Evolutionary conservation across 2,113 vertebrate species (phyloP), one percentile per base, ranked within the genome.

Genomic region (Syngnathus typhle): DNA sequence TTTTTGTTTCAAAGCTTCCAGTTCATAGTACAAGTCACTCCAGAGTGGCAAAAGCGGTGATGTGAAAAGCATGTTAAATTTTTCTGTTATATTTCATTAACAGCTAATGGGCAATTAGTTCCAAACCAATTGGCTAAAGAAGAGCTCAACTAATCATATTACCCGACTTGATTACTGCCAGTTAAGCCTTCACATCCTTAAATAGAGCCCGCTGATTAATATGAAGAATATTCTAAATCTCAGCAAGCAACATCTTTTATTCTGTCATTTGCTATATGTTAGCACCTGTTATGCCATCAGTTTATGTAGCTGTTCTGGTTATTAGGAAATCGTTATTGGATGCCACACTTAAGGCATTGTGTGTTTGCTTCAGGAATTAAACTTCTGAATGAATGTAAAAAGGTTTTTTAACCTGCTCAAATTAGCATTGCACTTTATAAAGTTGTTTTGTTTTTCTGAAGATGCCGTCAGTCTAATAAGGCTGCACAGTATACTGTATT

Each of bases 351-450:
- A 49, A 49, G 16, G 46, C 46, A 19, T 49, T 52, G 10, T 52
- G n/a, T 3, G 7, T 52, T 51, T 51, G 41, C 55, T 66, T 18
- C 68, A 55, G 39, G 43, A 61, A 54, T 18, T 12, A 37, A 37
- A 69, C 58, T 15, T 19, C 18, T 67, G 69, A 76, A 74, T 67
- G 69, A 76, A 74, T 74, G 68, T 67, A 55, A 64, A 38, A 64
- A 69, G 47, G 9, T 37, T 37, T 8, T 49, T 7, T 6, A 21
- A n/a, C 4, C 21, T 52, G 49, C 27, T 12, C 12, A 11, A 60
- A 72, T n/a, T 9, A 61, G 37, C 60, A 51, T 41, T 70, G 52
- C 43, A 71, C 47, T 58, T 79, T 82, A 72, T 71, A 79, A 44
- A 32, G 27, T 41, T 8, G 7, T n/a, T 64, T 21, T 68, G 32